phyloP scores from a whole-genome alignment of 2,888 invertebrate species.

The Antheraea assamensis region DNA sequence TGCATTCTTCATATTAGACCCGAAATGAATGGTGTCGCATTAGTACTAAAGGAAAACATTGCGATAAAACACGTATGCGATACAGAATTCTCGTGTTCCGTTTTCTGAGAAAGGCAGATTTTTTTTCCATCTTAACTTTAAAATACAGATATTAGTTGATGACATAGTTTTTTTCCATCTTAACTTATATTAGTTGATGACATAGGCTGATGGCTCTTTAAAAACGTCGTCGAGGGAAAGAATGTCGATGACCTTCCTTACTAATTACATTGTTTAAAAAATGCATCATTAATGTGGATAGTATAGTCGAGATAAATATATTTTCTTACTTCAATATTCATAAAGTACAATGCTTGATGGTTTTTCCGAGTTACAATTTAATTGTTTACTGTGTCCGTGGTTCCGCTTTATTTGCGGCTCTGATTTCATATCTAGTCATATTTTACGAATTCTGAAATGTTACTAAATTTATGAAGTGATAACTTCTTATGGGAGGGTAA shows the following conservation, averaged over 20 bases:
- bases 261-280: neutral
- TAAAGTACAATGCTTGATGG: neutral
- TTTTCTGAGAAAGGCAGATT: neutral
- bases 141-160: conserved; percentile 10
- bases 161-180: neutral
- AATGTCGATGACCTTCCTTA: neutral
- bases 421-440: too few species aligned
- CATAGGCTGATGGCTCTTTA: neutral
- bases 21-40: neutral
- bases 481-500: too few species aligned
- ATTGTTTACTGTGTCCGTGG: too few species aligned
- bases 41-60: neutral
- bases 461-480: too few species aligned
- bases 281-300: neutral
- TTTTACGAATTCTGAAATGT: too few species aligned
- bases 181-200: conserved; percentile 9
- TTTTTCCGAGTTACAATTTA: too few species aligned
- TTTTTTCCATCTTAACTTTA: neutral
- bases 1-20: neutral
- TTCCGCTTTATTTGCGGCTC: too few species aligned
- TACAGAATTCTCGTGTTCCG: neutral
- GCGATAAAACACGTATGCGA: neutral
- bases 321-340: neutral
- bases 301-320: neutral
- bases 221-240: neutral